Evolutionary conservation across 2,113 vertebrate genomes (phyloP).

Genomic region (Aegithalos caudatus): DNA sequence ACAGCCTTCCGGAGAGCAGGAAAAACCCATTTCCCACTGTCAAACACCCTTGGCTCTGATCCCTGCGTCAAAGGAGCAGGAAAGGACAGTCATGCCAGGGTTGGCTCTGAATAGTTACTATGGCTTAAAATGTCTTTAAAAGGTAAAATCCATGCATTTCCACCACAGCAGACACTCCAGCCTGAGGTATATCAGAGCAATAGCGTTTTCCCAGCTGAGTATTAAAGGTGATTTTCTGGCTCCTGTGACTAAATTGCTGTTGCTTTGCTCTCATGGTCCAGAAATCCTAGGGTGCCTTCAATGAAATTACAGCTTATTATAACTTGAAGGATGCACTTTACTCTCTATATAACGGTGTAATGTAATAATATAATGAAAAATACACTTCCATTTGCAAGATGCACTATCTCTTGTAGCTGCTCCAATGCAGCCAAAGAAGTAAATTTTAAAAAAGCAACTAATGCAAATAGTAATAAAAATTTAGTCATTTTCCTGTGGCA

Average conservation of each 20-base stretch:
- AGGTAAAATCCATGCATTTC: background rate
- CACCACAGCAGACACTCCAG: background rate
- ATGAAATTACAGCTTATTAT: background rate
- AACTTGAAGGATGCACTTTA: background rate
- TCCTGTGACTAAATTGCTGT: background rate
- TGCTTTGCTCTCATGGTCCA: background rate
- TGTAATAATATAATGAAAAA: background rate
- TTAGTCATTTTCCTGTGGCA: background rate
- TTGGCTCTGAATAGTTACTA: background rate
- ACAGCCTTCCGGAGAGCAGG: background rate
- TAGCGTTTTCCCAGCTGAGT: background rate
- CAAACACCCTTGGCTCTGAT: background rate
- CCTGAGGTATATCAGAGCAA: background rate
- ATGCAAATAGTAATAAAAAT: background rate
- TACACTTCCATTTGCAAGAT: background rate
- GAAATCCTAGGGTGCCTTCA: background rate
- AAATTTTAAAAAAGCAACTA: background rate
- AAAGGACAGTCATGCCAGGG: background rate
- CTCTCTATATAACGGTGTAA: background rate
- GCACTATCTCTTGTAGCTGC: background rate
- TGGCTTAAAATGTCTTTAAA: background rate
- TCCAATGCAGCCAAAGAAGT: background rate
- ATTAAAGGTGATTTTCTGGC: conserved; percentile 1
- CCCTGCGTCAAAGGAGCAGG: background rate
- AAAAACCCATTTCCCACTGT: background rate